Evolutionary conservation across 2,888 invertebrate genomes (phyloP), one percentile per base, ranked within the genome.

Genomic region (Acronicta aceris): DNA sequence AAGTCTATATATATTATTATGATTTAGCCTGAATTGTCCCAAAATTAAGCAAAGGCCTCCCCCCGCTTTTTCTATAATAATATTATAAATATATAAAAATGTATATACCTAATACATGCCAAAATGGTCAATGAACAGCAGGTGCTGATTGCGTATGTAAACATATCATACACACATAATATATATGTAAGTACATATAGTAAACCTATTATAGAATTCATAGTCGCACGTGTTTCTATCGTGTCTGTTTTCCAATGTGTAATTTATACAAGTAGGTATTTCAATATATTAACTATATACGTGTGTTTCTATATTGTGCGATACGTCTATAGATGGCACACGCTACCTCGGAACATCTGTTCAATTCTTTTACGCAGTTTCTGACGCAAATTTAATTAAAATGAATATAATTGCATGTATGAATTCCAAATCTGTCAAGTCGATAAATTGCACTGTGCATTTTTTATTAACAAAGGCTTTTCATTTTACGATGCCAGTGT

Each of bases 191-290:
- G 57, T 47, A 71, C 46, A n/a, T 70, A 66, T 55, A 65, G 33
- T 42, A 53, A 45, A 55, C 43, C 25, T 61, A 52, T 60, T 58
- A 64, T 65, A 59, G 52, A 68, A 65, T 65, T 72, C 62, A 76
- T 41, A 59, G 59, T 67, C 54, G 50, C 81, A 81, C 74, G 76
- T 81, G 80, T 79, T 76, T 75, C 61, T 70, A 63, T 75, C 82
- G 76, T 84, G 83, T 64, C 62, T 60, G 52, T 77, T 51, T 77
- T 74, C 54, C 65, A 68, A 73, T 70, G 68, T 78, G 53, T 71
- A 61, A 66, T 74, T 65, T 72, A 64, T 72, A 49, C 52, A 62
- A 49, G n/a, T 53, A 33, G 43, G 53, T 66, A 56, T 41, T 54
- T 36, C 12, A 30, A 42, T 17, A 41, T 1, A 27, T 56, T 27